A percentile compares a stretch with the other conserved stretches of the same genome.
Conservation (phyloP, 2,113 vertebrate genomes). For the Rhabdomys dilectus region DNA sequence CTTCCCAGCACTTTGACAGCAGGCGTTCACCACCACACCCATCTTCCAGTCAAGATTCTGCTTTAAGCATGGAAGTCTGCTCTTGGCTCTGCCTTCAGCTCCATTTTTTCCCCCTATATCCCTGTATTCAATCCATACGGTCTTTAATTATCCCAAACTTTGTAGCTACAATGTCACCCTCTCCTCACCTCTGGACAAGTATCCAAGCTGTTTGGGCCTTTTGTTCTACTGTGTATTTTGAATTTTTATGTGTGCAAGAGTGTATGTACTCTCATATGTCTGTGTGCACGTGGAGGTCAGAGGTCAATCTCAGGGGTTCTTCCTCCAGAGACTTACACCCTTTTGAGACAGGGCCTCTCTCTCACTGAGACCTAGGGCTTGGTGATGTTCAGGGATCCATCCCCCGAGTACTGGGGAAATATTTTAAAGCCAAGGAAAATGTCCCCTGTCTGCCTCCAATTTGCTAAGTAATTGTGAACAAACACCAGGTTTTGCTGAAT, state of each 20-base stretch:
- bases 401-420: neutral
- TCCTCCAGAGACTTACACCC: neutral
- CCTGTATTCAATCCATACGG: neutral
- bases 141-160: neutral
- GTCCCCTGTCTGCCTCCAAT: neutral
- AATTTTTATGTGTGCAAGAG: neutral
- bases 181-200: neutral
- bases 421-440: neutral
- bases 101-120: neutral
- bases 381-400: neutral
- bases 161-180: neutral
- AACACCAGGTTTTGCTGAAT: neutral
- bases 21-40: neutral
- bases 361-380: neutral
- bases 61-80: neutral
- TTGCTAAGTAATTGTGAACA: constrained; percentile 4
- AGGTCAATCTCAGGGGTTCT: neutral
- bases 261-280: neutral
- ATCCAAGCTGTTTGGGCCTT: neutral
- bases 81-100: neutral
- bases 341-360: neutral
- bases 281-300: neutral
- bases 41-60: neutral
- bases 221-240: neutral
- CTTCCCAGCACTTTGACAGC: neutral